Evolutionary conservation across 2,113 vertebrate species (phyloP).

Genomic region (Gopherus evgoodei): DNA sequence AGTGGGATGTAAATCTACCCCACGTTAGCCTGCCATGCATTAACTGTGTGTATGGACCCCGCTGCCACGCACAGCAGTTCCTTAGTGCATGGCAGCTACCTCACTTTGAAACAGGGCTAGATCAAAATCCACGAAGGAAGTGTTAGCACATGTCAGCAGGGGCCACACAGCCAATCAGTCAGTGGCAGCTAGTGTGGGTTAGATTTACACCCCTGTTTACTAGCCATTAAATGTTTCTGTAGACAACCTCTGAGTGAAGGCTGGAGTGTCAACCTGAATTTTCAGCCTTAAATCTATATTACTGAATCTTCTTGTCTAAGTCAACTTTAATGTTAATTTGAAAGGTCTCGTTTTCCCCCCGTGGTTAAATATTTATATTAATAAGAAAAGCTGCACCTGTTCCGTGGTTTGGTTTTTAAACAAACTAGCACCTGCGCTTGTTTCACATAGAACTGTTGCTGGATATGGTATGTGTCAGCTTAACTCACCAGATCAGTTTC

Average conservation of each 20-base stretch:
- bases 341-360: background rate
- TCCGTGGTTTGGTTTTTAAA: conserved; percentile 68
- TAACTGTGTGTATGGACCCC: background rate
- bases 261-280: background rate
- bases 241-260: background rate
- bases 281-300: background rate
- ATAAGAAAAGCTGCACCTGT: conserved; percentile 72
- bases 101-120: background rate
- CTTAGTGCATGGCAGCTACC: background rate
- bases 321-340: background rate
- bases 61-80: background rate
- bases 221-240: background rate
- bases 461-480: background rate
- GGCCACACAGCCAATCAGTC: background rate
- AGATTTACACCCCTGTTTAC: background rate
- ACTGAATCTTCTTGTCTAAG: background rate
- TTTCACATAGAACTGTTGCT: conserved; percentile 20
- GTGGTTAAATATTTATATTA: conserved; percentile 39
- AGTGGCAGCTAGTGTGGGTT: background rate
- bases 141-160: background rate
- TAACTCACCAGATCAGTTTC: background rate
- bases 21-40: no score
- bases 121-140: background rate
- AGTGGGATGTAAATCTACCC: background rate
- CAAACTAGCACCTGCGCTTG: conserved; percentile 65